Percentiles rank a stretch among this genome's conserved stretches.
phyloP scores from a whole-genome alignment of 2,797 vertebrate species.

The Enteromius thamalakanensis region DNA sequence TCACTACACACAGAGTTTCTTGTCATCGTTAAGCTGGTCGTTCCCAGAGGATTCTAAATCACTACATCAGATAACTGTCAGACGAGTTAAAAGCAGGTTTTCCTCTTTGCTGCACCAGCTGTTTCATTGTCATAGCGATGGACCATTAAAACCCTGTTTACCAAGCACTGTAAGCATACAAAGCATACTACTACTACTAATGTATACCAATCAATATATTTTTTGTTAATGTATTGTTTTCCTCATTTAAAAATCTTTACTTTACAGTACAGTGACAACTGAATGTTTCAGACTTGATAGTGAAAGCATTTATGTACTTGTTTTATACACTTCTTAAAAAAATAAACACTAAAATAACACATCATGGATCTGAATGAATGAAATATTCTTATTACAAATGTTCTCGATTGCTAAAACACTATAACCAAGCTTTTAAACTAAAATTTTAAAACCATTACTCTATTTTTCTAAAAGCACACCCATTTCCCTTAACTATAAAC shows the following conservation, averaged over 20 bases:
- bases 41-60: constrained; percentile 34
- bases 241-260: not conserved
- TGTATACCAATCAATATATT: not conserved
- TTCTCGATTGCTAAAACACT: no score
- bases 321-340: no score
- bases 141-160: constrained; percentile 20
- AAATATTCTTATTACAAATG: no score
- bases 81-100: constrained; percentile 6
- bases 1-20: not conserved
- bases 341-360: no score
- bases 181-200: not conserved
- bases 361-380: no score
- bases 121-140: not conserved
- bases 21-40: not conserved
- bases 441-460: no score
- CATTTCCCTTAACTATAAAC: no score
- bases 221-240: not conserved
- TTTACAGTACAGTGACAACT: not conserved
- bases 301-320: not conserved
- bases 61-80: constrained; percentile 17
- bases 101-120: not conserved
- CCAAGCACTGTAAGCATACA: constrained; percentile 1
- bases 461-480: no score
- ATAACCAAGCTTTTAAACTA: no score
- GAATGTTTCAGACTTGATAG: not conserved